These are phyloP conservation scores for Sicus ferrugineus DNA, from an alignment of 2,888 invertebrate genomes.

Conservation along the genomic window DNA sequence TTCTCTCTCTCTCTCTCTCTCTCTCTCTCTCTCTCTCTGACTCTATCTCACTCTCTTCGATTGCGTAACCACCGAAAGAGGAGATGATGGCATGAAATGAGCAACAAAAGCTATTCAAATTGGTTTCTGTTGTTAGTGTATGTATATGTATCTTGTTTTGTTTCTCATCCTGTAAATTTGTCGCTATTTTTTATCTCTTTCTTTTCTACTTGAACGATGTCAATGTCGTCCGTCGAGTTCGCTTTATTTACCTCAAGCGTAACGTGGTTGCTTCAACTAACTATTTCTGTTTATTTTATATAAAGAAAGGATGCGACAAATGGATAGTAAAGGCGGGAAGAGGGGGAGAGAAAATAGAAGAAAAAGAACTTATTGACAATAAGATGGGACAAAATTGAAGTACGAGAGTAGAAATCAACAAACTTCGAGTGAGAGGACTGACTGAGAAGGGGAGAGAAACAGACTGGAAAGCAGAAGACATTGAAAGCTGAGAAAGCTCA, in stretches of 20 bases:
- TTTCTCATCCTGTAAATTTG: neutral
- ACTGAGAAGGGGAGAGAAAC: too few relatives aligned
- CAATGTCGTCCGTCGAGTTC: constrained; percentile 3
- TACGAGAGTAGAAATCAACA: too few relatives aligned
- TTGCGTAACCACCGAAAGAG: too few relatives aligned
- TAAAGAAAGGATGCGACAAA: neutral
- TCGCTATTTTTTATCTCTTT: neutral
- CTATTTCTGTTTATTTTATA: neutral
- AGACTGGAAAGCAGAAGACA: too few relatives aligned
- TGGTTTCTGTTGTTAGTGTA: too few relatives aligned
- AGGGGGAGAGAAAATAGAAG: neutral
- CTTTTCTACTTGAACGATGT: constrained; percentile 3
- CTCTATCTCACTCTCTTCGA: neutral
- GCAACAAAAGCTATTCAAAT: too few relatives aligned
- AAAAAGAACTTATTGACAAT: neutral
- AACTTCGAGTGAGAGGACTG: too few relatives aligned
- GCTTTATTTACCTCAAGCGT: constrained; percentile 16
- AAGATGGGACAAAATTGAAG: neutral
- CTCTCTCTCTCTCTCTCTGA: neutral
- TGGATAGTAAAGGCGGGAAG: neutral
- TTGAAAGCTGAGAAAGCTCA: too few relatives aligned
- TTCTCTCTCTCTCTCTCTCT: neutral
- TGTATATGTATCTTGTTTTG: neutral
- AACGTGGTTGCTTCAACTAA: neutral
- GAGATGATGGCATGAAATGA: too few relatives aligned